Evolutionary conservation across 2,113 vertebrate genomes (phyloP).

Genomic region (Melanotaenia duboulayi): DNA sequence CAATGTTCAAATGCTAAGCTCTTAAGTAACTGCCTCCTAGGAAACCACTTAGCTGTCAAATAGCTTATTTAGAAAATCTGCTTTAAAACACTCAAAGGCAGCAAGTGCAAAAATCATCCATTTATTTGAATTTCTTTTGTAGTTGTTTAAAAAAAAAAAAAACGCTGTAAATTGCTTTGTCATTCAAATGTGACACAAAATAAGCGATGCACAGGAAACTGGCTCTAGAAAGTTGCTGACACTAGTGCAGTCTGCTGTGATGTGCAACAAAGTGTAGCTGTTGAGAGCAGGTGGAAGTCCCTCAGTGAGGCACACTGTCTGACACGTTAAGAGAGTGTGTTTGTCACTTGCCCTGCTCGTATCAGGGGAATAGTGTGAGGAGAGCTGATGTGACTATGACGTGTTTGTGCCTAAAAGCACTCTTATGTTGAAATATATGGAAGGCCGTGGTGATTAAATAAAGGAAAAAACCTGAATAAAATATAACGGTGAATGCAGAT

Average conservation of each 20-base stretch:
- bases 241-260: slow-evolving; percentile 27
- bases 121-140: slow-evolving; percentile 7
- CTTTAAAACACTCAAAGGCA: slow-evolving; percentile 1
- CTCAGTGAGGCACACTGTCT: slow-evolving; percentile 11
- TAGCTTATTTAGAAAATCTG: slow-evolving; percentile 21
- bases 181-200: slow-evolving; percentile 30
- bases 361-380: slow-evolving; percentile 7
- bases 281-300: slow-evolving; percentile 40
- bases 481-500: background rate
- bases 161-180: slow-evolving; percentile 22
- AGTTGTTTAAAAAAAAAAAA: slow-evolving; percentile 6
- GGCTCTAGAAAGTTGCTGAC: slow-evolving; percentile 49
- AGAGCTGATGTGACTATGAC: slow-evolving; percentile 12
- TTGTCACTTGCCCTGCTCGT: slow-evolving; percentile 17
- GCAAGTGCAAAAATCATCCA: background rate
- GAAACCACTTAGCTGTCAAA: slow-evolving; percentile 42
- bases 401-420: slow-evolving; percentile 3
- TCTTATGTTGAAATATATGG: slow-evolving; percentile 3
- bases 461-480: background rate
- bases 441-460: background rate
- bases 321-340: slow-evolving; percentile 20
- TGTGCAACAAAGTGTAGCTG: slow-evolving; percentile 27
- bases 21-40: background rate
- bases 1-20: slow-evolving; percentile 12
- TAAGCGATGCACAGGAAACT: slow-evolving; percentile 39